Conservation (phyloP, 2,797 vertebrate species). For the Sparus aurata region DNA sequence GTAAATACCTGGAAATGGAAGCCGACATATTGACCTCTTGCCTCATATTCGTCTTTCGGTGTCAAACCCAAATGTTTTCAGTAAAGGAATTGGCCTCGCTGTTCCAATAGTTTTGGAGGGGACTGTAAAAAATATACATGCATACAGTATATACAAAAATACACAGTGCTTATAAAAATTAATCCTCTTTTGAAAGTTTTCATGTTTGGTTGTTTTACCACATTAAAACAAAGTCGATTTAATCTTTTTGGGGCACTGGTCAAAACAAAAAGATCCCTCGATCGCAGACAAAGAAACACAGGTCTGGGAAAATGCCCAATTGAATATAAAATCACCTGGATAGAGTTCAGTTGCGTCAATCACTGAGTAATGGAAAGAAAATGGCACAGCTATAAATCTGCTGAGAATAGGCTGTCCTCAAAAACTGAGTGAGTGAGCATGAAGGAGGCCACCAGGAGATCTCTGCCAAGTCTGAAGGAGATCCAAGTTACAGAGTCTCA, state of each 20-base stretch:
- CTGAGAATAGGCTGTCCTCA: constrained; percentile 8
- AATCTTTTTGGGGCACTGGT: not conserved
- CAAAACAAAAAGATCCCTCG: not conserved
- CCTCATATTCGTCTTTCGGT: too few relatives aligned
- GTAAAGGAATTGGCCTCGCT: too few relatives aligned
- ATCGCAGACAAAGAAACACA: not conserved
- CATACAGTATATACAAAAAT: not conserved
- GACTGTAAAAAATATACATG: too few relatives aligned
- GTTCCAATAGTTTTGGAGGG: too few relatives aligned
- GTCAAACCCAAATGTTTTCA: too few relatives aligned
- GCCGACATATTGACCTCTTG: too few relatives aligned
- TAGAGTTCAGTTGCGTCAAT: constrained; percentile 29
- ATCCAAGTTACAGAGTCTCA: constrained; percentile 14
- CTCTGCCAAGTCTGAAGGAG: constrained; percentile 16
- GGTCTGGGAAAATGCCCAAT: constrained; percentile 9
- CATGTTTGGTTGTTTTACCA: not conserved
- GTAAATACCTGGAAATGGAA: too few relatives aligned
- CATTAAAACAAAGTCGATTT: not conserved
- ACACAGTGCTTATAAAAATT: not conserved
- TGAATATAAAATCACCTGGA: not conserved
- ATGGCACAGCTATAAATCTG: constrained; percentile 1
- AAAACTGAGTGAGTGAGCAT: constrained; percentile 10
- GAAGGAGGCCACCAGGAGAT: constrained; percentile 1
- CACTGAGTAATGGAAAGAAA: constrained; percentile 20
- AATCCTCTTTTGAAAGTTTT: too few relatives aligned